Evolutionary conservation across 2,113 vertebrate genomes (phyloP).

Genomic region (Halcyon senegalensis): DNA sequence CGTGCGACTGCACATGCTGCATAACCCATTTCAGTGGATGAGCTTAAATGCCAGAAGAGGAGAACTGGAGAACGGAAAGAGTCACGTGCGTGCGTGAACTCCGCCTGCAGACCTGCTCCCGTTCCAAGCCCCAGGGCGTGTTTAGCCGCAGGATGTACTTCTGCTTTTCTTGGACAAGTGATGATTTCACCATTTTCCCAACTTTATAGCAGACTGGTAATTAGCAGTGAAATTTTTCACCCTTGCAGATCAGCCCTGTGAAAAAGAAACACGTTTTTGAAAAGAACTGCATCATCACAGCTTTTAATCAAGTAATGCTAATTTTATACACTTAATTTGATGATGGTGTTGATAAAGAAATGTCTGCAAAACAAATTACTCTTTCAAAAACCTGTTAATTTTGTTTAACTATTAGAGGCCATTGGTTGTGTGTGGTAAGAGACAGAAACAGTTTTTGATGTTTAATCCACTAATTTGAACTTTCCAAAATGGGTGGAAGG

Average conservation of each 20-base stretch:
- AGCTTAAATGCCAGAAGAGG: not conserved
- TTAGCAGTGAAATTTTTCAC: not conserved
- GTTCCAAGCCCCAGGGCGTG: rapidly evolving
- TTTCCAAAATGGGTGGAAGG: not conserved
- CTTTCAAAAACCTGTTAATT: not conserved
- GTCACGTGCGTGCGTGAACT: rapidly evolving
- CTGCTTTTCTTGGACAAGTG: not conserved
- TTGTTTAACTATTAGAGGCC: not conserved
- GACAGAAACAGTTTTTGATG: not conserved
- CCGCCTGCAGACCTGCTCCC: not conserved
- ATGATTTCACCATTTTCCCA: not conserved
- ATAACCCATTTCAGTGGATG: not conserved
- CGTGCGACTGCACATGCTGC: not conserved
- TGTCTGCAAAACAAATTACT: not conserved
- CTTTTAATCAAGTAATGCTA: not conserved
- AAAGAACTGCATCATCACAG: not conserved
- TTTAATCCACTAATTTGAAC: not conserved
- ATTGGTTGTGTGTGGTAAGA: not conserved
- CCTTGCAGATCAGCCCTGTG: not conserved
- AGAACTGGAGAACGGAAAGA: not conserved
- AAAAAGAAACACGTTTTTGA: not conserved
- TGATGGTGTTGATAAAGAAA: not conserved
- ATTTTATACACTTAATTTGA: not conserved
- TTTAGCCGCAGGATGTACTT: not conserved
- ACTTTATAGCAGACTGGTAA: not conserved